These are phyloP conservation scores for Hyperoodon ampullatus DNA, from an alignment of 2,113 vertebrate genomes.

Conservation along the genomic window DNA sequence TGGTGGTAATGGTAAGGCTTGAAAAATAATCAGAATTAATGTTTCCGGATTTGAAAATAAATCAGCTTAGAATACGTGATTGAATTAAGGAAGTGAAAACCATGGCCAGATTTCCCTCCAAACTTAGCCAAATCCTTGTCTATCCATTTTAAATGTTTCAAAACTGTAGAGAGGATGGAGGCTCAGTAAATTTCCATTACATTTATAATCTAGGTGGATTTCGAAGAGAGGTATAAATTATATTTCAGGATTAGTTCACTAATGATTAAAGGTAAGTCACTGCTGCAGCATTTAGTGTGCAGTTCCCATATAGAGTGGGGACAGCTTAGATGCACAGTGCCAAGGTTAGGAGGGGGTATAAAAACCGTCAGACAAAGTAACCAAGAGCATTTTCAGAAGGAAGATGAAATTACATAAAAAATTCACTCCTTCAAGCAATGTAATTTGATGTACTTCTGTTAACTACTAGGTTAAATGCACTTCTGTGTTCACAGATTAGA, in stretches of 20 bases:
- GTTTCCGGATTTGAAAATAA: slow-evolving; percentile 56
- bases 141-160: slow-evolving; percentile 51
- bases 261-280: neutral
- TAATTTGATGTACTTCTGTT: neutral
- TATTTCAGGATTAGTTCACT: slow-evolving; percentile 27
- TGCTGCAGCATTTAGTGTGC: neutral
- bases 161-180: neutral
- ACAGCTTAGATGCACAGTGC: neutral
- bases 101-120: neutral
- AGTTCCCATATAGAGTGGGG: neutral
- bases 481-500: neutral
- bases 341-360: neutral
- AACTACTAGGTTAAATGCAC: neutral
- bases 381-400: neutral
- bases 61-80: neutral
- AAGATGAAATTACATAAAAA: slow-evolving; percentile 11
- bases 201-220: slow-evolving; percentile 61
- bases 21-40: slow-evolving; percentile 40
- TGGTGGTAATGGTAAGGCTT: neutral
- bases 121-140: slow-evolving; percentile 56
- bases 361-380: slow-evolving; percentile 3
- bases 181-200: slow-evolving; percentile 52
- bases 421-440: neutral
- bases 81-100: slow-evolving; percentile 52
- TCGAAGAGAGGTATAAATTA: slow-evolving; percentile 48